A percentile compares a stretch with the other conserved stretches of the same genome.
These are phyloP conservation scores for Cyrtodaria siliqua DNA, from an alignment of 2,888 invertebrate species.

Conservation along the genomic window DNA sequence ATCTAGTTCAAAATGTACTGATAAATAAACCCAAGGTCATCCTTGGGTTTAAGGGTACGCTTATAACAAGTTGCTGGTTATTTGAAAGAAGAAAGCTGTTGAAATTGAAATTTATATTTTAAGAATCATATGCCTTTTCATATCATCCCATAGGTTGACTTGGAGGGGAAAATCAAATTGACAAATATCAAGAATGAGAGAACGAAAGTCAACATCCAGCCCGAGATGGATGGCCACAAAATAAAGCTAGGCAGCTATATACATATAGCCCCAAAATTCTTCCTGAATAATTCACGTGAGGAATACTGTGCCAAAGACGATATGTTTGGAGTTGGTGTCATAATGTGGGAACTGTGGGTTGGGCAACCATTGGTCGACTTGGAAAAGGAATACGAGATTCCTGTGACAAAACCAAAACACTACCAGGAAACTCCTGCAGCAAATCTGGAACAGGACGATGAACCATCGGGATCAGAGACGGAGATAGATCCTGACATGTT, in stretches of 20 bases:
- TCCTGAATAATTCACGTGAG: slow-evolving; percentile 8
- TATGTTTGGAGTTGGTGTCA: slow-evolving; percentile 74
- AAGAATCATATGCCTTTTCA: too few relatives aligned
- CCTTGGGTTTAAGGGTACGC: too few relatives aligned
- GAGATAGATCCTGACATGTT: slow-evolving; percentile 16
- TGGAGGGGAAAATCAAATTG: slow-evolving; percentile 57
- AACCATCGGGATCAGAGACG: too few relatives aligned
- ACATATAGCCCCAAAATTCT: slow-evolving; percentile 43
- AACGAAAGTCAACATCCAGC: slow-evolving; percentile 29
- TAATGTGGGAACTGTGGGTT: slow-evolving; percentile 76
- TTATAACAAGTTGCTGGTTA: too few relatives aligned
- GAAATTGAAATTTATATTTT: too few relatives aligned
- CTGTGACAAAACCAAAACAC: background rate
- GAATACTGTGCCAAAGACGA: slow-evolving; percentile 56
- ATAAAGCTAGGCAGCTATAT: slow-evolving; percentile 31
- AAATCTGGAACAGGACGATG: too few relatives aligned
- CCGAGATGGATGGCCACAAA: slow-evolving; percentile 12
- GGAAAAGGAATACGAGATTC: background rate
- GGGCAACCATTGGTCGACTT: slow-evolving; percentile 32
- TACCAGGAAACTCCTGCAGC: background rate
- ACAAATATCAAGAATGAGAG: slow-evolving; percentile 66
- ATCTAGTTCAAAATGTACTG: too few relatives aligned
- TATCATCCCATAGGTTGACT: slow-evolving; percentile 70
- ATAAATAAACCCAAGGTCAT: too few relatives aligned
- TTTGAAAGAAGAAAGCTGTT: too few relatives aligned